phyloP scores from a whole-genome alignment of 2,888 invertebrate genomes.

The Melieria omissa region DNA sequence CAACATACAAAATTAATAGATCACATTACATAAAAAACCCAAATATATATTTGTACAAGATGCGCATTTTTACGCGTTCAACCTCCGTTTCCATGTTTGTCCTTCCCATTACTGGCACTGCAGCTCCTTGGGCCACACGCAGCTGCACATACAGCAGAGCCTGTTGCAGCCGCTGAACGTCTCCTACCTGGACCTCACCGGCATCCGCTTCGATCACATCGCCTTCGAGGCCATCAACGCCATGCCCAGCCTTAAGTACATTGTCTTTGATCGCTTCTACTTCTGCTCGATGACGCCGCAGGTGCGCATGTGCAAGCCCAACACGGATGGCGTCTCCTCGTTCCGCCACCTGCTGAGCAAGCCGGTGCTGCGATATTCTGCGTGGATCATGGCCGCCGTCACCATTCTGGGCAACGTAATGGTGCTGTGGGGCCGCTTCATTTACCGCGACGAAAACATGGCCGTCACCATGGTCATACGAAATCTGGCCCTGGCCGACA shows the following conservation, averaged over 20 bases:
- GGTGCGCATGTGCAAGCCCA: slow-evolving; percentile 71
- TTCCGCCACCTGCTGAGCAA: slow-evolving; percentile 71
- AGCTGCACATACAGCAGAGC: slow-evolving; percentile 53
- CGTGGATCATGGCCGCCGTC: slow-evolving; percentile 73
- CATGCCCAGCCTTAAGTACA: slow-evolving; percentile 68
- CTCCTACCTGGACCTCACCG: slow-evolving; percentile 68
- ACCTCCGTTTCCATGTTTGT: slow-evolving; percentile 24
- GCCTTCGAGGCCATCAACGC: slow-evolving; percentile 68
- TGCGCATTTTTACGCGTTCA: not conserved
- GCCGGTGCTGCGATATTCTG: slow-evolving; percentile 70
- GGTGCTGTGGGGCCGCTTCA: slow-evolving; percentile 73
- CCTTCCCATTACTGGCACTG: not conserved
- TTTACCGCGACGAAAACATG: slow-evolving; percentile 72
- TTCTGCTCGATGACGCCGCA: slow-evolving; percentile 73
- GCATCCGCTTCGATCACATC: slow-evolving; percentile 68
- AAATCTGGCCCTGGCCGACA: slow-evolving; percentile 75
- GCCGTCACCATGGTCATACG: slow-evolving; percentile 74
- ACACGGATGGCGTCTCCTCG: slow-evolving; percentile 75
- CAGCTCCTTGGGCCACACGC: slow-evolving; percentile 67
- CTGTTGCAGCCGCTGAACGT: slow-evolving; percentile 59
- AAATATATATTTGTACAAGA: not conserved
- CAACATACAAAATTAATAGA: no score
- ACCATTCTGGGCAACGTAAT: slow-evolving; percentile 73
- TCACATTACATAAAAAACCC: not conserved
- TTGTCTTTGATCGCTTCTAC: slow-evolving; percentile 73